These are phyloP conservation scores for Picus viridis DNA, from an alignment of 2,797 vertebrate species.

Conservation along the genomic window DNA sequence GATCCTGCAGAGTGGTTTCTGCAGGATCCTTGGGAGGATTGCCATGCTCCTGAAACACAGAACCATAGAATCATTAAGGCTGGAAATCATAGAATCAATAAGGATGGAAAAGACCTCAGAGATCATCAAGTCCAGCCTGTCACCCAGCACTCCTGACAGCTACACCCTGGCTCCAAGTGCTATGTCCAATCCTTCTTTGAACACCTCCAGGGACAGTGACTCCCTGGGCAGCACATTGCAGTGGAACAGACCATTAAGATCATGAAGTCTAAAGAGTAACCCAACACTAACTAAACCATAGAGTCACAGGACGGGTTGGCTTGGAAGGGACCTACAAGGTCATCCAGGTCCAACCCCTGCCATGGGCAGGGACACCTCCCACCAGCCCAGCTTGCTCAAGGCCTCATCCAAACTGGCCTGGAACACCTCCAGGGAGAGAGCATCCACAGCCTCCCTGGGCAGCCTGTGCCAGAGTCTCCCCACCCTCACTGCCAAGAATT, in stretches of 20 bases:
- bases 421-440: not conserved
- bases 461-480: not conserved
- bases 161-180: too few relatives aligned
- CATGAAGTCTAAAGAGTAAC: not conserved
- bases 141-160: too few relatives aligned
- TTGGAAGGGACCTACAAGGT: not conserved
- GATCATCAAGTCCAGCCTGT: too few relatives aligned
- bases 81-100: too few relatives aligned
- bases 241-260: too few relatives aligned
- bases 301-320: not conserved
- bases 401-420: not conserved
- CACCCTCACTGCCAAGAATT: not conserved
- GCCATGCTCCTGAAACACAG: too few relatives aligned
- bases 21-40: not conserved
- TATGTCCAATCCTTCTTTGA: too few relatives aligned
- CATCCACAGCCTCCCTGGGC: not conserved
- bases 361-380: not conserved
- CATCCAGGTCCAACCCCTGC: not conserved
- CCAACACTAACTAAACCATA: not conserved
- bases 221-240: too few relatives aligned
- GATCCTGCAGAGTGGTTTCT: not conserved
- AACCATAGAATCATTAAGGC: too few relatives aligned
- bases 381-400: not conserved
- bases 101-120: too few relatives aligned
- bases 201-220: too few relatives aligned